A percentile compares a stretch with the other conserved stretches of the same genome.
Conservation (phyloP, 2,113 vertebrate species). For the Macquaria australasica region DNA sequence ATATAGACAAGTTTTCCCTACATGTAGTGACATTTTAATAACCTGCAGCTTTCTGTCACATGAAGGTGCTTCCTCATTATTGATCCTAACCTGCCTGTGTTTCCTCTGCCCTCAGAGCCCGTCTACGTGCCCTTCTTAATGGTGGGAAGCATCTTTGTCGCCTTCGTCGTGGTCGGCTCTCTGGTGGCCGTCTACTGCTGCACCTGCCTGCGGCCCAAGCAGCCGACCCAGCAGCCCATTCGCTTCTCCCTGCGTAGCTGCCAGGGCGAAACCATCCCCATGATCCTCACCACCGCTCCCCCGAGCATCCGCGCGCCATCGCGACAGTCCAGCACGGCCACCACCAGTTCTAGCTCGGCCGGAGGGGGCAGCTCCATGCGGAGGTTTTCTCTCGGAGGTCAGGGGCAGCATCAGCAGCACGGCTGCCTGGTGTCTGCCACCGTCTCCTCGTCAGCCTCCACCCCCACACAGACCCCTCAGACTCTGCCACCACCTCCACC, state of each 20-base stretch:
- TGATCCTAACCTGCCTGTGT: conserved; percentile 21
- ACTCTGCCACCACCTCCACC: conserved; percentile 83
- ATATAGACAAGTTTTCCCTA: background rate
- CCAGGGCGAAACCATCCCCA: conserved; percentile 97
- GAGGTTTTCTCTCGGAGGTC: conserved; percentile 90
- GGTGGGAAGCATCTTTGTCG: conserved; percentile 96
- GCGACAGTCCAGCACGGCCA: conserved; percentile 94
- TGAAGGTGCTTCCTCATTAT: background rate
- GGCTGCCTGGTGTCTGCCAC: conserved; percentile 84
- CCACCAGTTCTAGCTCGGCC: conserved; percentile 92
- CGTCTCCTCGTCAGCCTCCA: conserved; percentile 72
- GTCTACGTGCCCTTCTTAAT: conserved; percentile 97
- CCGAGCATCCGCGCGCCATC: conserved; percentile 90
- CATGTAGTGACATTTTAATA: background rate
- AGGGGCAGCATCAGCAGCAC: conserved; percentile 81
- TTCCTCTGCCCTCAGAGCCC: conserved; percentile 86
- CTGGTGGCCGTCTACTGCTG: conserved; percentile 97
- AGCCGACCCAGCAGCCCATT: conserved; percentile 91
- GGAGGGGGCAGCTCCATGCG: conserved; percentile 88
- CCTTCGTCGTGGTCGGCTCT: conserved; percentile 95
- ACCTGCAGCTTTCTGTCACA: background rate
- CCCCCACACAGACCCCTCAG: conserved; percentile 71
- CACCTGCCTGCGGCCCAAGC: conserved; percentile 96
- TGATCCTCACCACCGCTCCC: conserved; percentile 92
- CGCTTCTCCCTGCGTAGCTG: conserved; percentile 94